phyloP scores from a whole-genome alignment of 2,888 invertebrate species.

The Mechanitis mazaeus region DNA sequence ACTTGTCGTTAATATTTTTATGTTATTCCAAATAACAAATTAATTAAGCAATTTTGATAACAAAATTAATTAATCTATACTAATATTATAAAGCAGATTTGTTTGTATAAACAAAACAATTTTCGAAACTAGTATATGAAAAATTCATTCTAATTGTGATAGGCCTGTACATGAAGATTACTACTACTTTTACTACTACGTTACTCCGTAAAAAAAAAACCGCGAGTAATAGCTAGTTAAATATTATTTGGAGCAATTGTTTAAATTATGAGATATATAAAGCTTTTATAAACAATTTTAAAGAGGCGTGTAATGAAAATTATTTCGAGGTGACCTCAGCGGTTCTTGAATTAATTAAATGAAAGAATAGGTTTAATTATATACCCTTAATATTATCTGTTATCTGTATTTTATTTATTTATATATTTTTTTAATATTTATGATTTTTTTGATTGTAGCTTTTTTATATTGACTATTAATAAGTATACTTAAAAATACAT shows the following conservation, averaged over 20 bases:
- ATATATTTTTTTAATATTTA: conserved; percentile 4
- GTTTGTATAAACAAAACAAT: no score
- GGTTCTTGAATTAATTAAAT: conserved; percentile 12
- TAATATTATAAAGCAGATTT: no score
- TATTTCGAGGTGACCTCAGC: conserved; percentile 22
- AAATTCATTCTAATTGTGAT: no score
- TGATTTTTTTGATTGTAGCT: not conserved
- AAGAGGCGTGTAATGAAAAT: conserved; percentile 29
- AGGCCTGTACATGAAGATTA: no score
- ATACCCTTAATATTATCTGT: not conserved
- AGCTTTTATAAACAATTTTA: conserved; percentile 23
- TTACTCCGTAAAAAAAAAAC: no score
- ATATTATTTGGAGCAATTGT: conserved; percentile 15
- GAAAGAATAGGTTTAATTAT: conserved; percentile 14
- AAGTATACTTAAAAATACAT: no score
- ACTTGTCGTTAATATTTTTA: no score
- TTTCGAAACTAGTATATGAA: no score
- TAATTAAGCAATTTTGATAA: not conserved
- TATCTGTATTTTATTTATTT: no score
- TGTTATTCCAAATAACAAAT: not conserved
- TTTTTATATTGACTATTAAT: no score
- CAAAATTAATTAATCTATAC: no score
- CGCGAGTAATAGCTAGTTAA: not conserved
- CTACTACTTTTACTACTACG: no score
- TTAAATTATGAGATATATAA: conserved; percentile 22